Conservation (phyloP, 2,113 vertebrate species). For the Gobiocypris rarus region DNA sequence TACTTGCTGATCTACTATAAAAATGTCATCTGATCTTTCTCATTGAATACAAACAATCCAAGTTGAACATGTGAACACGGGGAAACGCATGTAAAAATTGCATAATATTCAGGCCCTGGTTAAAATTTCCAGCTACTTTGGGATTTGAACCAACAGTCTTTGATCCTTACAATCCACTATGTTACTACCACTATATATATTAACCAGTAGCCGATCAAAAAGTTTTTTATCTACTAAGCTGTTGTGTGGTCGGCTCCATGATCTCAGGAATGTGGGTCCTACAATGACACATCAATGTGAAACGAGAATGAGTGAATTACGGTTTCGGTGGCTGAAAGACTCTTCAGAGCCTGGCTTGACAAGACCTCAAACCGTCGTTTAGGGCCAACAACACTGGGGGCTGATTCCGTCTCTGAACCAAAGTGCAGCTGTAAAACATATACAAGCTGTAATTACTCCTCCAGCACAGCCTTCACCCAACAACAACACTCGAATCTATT, state of each 20-base stretch:
- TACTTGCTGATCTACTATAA: background rate
- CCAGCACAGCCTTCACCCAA: background rate
- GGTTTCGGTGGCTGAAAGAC: conserved; percentile 13
- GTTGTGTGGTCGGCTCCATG: conserved; percentile 5
- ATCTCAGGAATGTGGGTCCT: conserved; percentile 47
- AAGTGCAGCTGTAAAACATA: conserved; percentile 22
- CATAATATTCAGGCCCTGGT: background rate
- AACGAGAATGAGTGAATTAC: conserved; percentile 31
- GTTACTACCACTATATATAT: background rate
- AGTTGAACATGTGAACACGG: background rate
- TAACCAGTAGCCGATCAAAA: background rate
- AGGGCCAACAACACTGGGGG: conserved; percentile 12
- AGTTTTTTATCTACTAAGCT: background rate
- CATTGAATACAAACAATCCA: too few relatives aligned
- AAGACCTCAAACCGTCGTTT: background rate
- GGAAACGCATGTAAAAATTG: background rate
- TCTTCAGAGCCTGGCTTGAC: background rate
- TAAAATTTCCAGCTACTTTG: background rate
- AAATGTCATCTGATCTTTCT: too few relatives aligned
- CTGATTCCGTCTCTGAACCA: background rate
- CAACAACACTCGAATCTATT: background rate
- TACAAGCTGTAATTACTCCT: conserved; percentile 9
- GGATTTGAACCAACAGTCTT: background rate
- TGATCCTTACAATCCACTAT: background rate
- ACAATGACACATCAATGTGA: conserved; percentile 36